phyloP scores from a whole-genome alignment of 1,140 invertebrate species.

The Drosophila lowei region DNA sequence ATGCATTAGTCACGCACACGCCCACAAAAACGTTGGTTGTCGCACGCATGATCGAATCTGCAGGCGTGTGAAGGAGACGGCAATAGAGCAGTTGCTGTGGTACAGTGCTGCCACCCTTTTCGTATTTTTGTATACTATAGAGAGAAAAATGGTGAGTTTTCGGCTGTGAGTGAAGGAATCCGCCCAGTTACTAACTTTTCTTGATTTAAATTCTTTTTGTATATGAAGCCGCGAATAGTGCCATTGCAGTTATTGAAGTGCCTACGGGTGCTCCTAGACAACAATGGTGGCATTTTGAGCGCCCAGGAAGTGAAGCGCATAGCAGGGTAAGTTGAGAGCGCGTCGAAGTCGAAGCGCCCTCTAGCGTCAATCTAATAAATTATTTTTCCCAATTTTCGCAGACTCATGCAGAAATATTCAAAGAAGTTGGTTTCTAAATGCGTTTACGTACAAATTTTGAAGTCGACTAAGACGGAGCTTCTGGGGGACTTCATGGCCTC shows the following conservation, averaged over 20 bases:
- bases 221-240: slow-evolving; percentile 94
- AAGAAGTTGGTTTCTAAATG: slow-evolving; percentile 98
- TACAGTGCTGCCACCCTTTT: slow-evolving; percentile 54
- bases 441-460: slow-evolving; percentile 96
- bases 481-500: slow-evolving; percentile 94
- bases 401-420: slow-evolving; percentile 97
- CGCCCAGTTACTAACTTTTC: slow-evolving; percentile 1
- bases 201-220: slow-evolving; percentile 16
- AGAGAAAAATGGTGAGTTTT: slow-evolving; percentile 60
- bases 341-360: slow-evolving; percentile 34
- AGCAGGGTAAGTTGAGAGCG: slow-evolving; percentile 86
- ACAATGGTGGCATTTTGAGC: slow-evolving; percentile 93
- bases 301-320: slow-evolving; percentile 92
- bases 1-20: slow-evolving; percentile 30
- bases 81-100: slow-evolving; percentile 32
- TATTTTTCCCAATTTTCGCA: slow-evolving; percentile 84
- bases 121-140: not conserved
- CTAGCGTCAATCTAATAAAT: slow-evolving; percentile 37
- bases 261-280: slow-evolving; percentile 91
- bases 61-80: slow-evolving; percentile 46
- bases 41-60: slow-evolving; percentile 12
- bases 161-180: too few species aligned
- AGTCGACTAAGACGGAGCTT: slow-evolving; percentile 92
- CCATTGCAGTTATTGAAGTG: slow-evolving; percentile 93
- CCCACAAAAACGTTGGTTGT: not conserved